phyloP scores from a whole-genome alignment of 2,797 vertebrate genomes.

The Pogoniulus pusillus region DNA sequence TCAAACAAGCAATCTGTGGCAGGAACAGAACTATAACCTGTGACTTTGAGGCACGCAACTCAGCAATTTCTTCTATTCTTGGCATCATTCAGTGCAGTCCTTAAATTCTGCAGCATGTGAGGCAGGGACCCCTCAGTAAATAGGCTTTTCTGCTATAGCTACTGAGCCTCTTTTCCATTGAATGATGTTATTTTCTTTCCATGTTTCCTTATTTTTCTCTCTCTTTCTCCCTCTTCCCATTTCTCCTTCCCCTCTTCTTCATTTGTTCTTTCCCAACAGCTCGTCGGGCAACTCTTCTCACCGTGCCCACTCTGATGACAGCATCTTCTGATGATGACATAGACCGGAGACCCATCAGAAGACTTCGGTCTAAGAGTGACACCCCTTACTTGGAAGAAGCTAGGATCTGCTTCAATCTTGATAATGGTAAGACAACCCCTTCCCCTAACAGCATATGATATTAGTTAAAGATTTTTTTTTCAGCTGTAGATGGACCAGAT shows the following conservation, averaged over 20 bases:
- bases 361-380: conserved; percentile 95
- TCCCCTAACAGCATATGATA: neutral
- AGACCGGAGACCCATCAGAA: conserved; percentile 90
- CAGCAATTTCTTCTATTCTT: neutral
- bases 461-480: neutral
- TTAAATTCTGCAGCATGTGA: neutral
- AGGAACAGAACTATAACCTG: neutral
- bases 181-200: neutral
- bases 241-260: neutral
- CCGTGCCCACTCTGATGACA: conserved; percentile 92
- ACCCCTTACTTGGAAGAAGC: conserved; percentile 91
- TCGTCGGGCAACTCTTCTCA: conserved; percentile 85
- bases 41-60: neutral
- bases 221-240: neutral
- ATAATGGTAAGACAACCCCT: conserved; percentile 84
- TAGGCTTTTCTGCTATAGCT: neutral
- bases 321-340: conserved; percentile 88
- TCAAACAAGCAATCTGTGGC: neutral
- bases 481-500: neutral
- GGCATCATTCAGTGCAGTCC: neutral
- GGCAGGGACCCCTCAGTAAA: neutral
- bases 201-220: neutral
- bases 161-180: neutral
- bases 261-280: conserved; percentile 66
- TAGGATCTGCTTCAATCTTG: conserved; percentile 91